Evolutionary conservation across 64 coral and sea anemone species (phyloP), one percentile per base, ranked within the genome.

Genomic region (Cladopsammia gracilis): DNA sequence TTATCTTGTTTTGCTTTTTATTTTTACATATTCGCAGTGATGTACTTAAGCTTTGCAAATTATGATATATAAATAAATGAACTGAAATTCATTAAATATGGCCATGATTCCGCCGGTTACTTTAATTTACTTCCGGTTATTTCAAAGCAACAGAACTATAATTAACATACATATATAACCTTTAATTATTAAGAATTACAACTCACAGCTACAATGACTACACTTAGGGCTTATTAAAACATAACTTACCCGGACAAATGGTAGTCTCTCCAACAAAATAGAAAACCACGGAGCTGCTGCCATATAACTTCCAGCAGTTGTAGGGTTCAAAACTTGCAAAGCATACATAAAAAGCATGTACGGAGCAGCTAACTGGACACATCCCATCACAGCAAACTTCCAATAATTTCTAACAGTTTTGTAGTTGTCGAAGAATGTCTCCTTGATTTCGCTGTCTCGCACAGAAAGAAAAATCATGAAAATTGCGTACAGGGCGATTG

Each of bases 301-400:
- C 94, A 99, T 96, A 42, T 73, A 99, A 3, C 94, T 88, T 46
- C 94, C 98, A 43, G 76, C 98, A 15, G 89, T 62, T 22, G 94
- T 94, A 18, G 98, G 98, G 85, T 78, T 96, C 10, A 99, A 76
- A 44, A 91, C 85, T 89, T 94, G 91, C 46, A 99, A 57, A 3
- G 72, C 94, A 48, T 93, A 91, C 98, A 96, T 99, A 74, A 99
- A 99, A 4, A 99, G 65, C 61, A 99, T 70, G 62, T 99, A 99
- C 3, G 98, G 98, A 15, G 91, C 98, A 81, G 91, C 91, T 4
- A 99, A 74, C 65, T 99, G 98, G 2, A 99, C 68, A 14, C 96
- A 76, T 46, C 98, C 98, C 91, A 99, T 93, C 59, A 99, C 77
- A 58, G 94, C 94, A 79, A 87, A 86, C 77, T 88, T 96, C 94